Percentiles rank a stretch among this genome's conserved stretches.
Conservation (phyloP, 2,113 vertebrate genomes). For the Tragelaphus buxtoni region DNA sequence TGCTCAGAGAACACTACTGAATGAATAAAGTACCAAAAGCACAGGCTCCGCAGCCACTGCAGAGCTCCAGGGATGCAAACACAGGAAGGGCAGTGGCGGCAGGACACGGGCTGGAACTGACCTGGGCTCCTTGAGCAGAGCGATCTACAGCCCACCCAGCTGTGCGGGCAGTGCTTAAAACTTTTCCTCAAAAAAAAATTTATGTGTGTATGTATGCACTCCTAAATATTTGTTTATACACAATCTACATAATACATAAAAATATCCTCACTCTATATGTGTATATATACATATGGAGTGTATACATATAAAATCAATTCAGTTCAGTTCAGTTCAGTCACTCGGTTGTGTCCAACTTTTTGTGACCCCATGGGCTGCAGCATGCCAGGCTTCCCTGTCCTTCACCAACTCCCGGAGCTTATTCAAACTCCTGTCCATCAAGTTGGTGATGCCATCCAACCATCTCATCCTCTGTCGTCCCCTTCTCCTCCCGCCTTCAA, state of each 20-base stretch:
- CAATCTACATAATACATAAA: background rate
- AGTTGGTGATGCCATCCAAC: background rate
- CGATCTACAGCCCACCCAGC: accelerated
- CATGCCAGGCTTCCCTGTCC: background rate
- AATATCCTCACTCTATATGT: background rate
- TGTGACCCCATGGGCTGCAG: background rate
- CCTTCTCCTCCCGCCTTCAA: accelerated
- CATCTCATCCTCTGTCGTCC: background rate
- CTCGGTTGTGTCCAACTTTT: background rate
- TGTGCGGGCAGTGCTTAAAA: background rate
- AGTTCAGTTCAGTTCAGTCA: background rate
- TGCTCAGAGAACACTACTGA: background rate
- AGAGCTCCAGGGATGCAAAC: background rate
- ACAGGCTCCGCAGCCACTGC: background rate
- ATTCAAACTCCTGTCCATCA: background rate
- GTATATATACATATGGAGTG: background rate
- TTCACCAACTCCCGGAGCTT: accelerated
- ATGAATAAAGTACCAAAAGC: background rate
- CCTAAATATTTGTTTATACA: background rate
- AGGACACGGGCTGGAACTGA: background rate
- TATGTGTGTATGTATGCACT: background rate
- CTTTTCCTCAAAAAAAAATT: background rate
- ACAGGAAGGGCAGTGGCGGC: background rate
- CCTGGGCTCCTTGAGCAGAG: background rate
- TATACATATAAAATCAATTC: background rate